Percentiles rank a stretch among this genome's conserved stretches.
These are phyloP conservation scores for Tyrannus savana DNA, from an alignment of 2,113 vertebrate species.

Conservation along the genomic window DNA sequence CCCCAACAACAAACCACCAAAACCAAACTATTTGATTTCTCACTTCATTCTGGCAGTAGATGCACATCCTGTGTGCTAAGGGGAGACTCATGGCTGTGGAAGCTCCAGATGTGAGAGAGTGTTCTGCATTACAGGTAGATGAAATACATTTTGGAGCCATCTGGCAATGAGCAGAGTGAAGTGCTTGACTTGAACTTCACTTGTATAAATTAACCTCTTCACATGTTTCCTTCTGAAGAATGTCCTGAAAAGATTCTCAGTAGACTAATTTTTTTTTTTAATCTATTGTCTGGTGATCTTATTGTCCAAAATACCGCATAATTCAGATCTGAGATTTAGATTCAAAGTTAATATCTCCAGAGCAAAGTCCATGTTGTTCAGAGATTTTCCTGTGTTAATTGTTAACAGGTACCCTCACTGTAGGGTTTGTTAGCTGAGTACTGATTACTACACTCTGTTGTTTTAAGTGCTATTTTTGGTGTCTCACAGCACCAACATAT, in stretches of 20 bases:
- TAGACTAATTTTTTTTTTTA: not conserved
- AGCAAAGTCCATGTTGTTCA: constrained; percentile 7
- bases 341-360: not conserved
- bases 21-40: not conserved
- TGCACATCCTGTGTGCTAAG: not conserved
- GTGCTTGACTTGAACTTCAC: not conserved
- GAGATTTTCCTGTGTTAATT: not conserved
- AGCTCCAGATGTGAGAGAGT: not conserved
- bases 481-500: rapidly evolving
- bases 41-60: not conserved
- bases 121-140: not conserved
- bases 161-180: not conserved
- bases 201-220: not conserved
- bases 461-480: not conserved
- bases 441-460: not conserved
- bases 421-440: not conserved
- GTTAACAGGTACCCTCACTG: not conserved
- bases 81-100: not conserved
- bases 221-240: not conserved
- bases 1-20: not conserved
- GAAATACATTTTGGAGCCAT: not conserved
- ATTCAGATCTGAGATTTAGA: not conserved
- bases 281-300: not conserved
- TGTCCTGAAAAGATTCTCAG: not conserved
- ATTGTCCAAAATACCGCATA: not conserved